These are phyloP conservation scores for Yponomeuta malinellus DNA, from an alignment of 2,888 invertebrate genomes.

Conservation along the genomic window DNA sequence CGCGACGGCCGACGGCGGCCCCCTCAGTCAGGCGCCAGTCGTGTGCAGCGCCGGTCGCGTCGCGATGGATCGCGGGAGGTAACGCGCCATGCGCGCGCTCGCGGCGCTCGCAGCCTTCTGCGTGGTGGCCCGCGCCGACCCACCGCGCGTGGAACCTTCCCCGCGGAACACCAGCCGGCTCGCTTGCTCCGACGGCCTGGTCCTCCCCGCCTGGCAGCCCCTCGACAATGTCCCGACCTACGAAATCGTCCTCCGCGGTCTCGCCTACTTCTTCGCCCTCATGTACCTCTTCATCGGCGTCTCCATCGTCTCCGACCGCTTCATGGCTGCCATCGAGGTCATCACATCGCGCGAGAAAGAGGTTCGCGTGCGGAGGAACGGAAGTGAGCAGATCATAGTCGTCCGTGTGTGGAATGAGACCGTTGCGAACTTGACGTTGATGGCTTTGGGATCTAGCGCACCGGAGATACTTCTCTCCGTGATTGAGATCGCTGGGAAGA, in stretches of 20 bases:
- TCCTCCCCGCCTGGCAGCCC: constrained; percentile 94
- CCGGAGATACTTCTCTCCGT: constrained; percentile 98
- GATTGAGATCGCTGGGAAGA: constrained; percentile 97
- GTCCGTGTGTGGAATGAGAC: constrained; percentile 99
- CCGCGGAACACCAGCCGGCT: constrained; percentile 58
- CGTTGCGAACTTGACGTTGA: constrained; percentile 97
- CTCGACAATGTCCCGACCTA: constrained; percentile 82
- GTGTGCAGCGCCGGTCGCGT: constrained; percentile 65
- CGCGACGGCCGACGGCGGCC: constrained; percentile 41
- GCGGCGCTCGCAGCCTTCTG: constrained; percentile 68
- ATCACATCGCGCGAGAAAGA: constrained; percentile 98
- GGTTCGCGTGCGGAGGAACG: constrained; percentile 91
- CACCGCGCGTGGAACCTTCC: constrained; percentile 52
- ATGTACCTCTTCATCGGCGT: constrained; percentile 98
- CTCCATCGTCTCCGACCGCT: constrained; percentile 98
- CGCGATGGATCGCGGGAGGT: constrained; percentile 48
- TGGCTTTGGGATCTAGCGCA: constrained; percentile 99
- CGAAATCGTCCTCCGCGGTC: constrained; percentile 89
- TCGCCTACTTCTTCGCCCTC: constrained; percentile 92
- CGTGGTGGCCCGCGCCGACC: constrained; percentile 63
- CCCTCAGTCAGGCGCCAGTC: constrained; percentile 71
- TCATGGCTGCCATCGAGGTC: constrained; percentile 99
- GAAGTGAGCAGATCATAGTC: constrained; percentile 91
- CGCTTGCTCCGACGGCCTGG: constrained; percentile 87
- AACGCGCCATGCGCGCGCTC: constrained; percentile 71